Percentiles rank a stretch among this genome's conserved stretches.
Conservation (phyloP, 2,888 invertebrate genomes). For the Teleogryllus oceanicus region DNA sequence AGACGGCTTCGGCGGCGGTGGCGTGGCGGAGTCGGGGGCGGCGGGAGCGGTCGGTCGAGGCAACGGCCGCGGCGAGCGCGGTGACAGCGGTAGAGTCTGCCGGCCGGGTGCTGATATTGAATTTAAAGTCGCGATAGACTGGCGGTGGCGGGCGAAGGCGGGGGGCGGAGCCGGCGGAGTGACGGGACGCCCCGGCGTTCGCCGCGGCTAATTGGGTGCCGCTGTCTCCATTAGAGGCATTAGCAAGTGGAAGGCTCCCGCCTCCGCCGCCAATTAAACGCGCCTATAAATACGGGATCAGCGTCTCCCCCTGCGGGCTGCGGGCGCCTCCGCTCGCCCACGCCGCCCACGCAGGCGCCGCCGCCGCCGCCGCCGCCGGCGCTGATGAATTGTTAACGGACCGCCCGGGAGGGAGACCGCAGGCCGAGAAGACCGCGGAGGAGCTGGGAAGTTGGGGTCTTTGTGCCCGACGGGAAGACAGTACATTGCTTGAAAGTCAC, state of each 20-base stretch:
- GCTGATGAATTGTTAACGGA: no score
- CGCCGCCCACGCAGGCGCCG: background rate
- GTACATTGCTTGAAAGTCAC: no score
- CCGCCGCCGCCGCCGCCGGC: no score
- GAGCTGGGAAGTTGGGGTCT: no score
- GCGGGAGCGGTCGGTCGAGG: background rate
- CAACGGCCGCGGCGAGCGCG: background rate
- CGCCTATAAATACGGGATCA: conserved; percentile 10
- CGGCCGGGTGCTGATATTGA: background rate
- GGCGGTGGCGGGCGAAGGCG: background rate
- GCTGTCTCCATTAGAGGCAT: conserved; percentile 18
- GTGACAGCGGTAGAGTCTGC: background rate
- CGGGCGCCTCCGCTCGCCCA: background rate
- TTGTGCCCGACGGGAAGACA: no score
- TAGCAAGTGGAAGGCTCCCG: background rate
- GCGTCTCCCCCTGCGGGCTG: background rate
- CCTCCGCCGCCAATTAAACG: background rate
- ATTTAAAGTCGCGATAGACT: background rate
- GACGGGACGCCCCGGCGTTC: background rate
- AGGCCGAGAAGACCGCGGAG: no score
- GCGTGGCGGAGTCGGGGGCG: background rate
- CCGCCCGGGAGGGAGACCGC: no score
- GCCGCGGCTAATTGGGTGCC: conserved; percentile 1
- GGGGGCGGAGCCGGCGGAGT: background rate
- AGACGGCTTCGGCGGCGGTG: background rate